Evolutionary conservation across 2,888 invertebrate genomes (phyloP).

Genomic region (Hydriomena furcata): DNA sequence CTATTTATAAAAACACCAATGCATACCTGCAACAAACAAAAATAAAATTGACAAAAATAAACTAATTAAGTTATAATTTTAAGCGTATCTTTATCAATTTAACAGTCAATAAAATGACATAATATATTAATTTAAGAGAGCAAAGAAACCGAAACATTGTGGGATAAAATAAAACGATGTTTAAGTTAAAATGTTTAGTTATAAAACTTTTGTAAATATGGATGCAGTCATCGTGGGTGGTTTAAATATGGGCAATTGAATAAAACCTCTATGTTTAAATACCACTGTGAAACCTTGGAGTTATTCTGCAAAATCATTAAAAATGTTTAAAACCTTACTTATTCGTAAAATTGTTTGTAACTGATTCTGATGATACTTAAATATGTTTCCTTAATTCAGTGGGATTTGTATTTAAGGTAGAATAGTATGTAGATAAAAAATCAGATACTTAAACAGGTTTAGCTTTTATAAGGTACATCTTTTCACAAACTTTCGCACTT

Average conservation of each 20-base stretch:
- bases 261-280: conserved; percentile 36
- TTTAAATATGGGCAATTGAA: conserved; percentile 35
- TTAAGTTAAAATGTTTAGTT: background rate
- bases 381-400: background rate
- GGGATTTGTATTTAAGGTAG: background rate
- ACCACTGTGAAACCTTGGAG: conserved; percentile 34
- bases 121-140: background rate
- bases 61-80: conserved; percentile 8
- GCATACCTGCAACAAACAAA: background rate
- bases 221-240: conserved; percentile 49
- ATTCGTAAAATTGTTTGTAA: conserved; percentile 2
- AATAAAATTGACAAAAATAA: background rate
- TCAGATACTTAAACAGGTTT: too few relatives aligned
- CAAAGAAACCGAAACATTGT: conserved; percentile 6
- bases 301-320: conserved; percentile 37
- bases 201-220: conserved; percentile 15
- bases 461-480: too few relatives aligned
- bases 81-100: background rate
- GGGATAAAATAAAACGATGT: background rate
- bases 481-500: too few relatives aligned
- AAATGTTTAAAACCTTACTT: conserved; percentile 6
- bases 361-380: background rate
- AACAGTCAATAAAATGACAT: conserved; percentile 2
- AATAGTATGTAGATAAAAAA: too few relatives aligned
- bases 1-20: too few relatives aligned